phyloP scores from a whole-genome alignment of 1,140 invertebrate genomes.

The Diorhabda carinulata region DNA sequence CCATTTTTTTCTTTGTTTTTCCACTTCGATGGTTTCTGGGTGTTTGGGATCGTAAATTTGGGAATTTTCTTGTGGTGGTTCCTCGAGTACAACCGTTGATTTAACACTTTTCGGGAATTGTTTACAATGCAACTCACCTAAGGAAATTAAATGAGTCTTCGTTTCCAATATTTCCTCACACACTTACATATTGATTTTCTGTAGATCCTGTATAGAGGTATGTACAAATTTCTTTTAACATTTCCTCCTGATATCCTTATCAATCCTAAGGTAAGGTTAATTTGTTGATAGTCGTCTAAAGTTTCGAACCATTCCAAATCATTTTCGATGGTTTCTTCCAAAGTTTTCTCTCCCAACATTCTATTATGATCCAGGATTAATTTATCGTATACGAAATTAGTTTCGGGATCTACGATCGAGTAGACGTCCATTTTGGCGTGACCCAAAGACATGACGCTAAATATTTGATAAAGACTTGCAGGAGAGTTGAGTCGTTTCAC shows the following conservation, averaged over 20 bases:
- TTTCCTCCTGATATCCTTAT: background rate
- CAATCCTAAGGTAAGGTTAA: background rate
- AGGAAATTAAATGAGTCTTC: background rate
- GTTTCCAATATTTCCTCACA: background rate
- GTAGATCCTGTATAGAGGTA: background rate
- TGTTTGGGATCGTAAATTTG: constrained; percentile 27
- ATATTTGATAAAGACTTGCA: constrained; percentile 1
- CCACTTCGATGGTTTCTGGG: constrained; percentile 25
- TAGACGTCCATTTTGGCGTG: constrained; percentile 8
- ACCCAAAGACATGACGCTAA: constrained; percentile 1
- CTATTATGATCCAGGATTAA: constrained; percentile 13
- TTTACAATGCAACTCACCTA: background rate
- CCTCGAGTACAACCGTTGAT: background rate
- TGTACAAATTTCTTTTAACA: background rate
- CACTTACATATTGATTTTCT: background rate
- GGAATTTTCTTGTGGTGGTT: constrained; percentile 3
- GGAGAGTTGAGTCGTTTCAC: background rate
- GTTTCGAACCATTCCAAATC: constrained; percentile 14
- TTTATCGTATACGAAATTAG: constrained; percentile 16
- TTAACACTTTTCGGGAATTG: background rate
- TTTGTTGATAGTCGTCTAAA: constrained; percentile 4
- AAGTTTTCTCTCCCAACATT: constrained; percentile 8
- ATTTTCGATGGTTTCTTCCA: constrained; percentile 9
- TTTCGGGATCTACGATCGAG: constrained; percentile 2
- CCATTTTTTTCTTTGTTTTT: constrained; percentile 31